phyloP scores from a whole-genome alignment of 2,113 vertebrate species.

The Semnornis frantzii region DNA sequence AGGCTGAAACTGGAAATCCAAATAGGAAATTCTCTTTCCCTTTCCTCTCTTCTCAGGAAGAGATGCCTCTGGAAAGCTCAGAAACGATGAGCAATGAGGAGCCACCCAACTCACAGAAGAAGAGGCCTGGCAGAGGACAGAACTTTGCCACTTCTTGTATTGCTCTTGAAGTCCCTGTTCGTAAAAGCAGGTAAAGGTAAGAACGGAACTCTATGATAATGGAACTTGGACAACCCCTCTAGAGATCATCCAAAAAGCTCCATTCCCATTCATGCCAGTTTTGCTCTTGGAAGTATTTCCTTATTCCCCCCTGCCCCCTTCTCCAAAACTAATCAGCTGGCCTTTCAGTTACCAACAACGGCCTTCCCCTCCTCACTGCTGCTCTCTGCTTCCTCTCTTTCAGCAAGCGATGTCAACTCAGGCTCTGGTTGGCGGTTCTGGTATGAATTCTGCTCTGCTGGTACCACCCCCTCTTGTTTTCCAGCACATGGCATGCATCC shows the following conservation, averaged over 20 bases:
- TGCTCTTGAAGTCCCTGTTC: background rate
- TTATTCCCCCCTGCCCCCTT: no score
- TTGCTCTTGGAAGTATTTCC: background rate
- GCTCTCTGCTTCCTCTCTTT: background rate
- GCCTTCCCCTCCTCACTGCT: background rate
- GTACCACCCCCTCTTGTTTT: background rate
- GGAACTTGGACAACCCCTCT: background rate
- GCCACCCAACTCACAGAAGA: background rate
- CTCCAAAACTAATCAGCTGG: background rate
- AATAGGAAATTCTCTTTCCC: background rate
- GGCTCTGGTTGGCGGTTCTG: background rate
- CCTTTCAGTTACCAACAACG: conserved; percentile 2
- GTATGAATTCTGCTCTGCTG: background rate
- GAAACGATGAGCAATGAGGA: background rate
- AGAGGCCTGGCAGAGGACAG: background rate
- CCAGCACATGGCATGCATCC: background rate
- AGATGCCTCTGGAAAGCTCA: background rate
- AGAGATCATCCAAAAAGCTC: no score
- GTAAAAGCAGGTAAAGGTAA: background rate
- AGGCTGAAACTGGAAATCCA: background rate
- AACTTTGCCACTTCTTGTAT: background rate
- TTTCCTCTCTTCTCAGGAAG: background rate
- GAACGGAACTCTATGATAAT: background rate
- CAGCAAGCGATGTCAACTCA: background rate
- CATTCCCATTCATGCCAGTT: background rate